Evolutionary conservation across 2,888 invertebrate genomes (phyloP), one percentile per base, ranked within the genome.

Genomic region (Aquatica leii): DNA sequence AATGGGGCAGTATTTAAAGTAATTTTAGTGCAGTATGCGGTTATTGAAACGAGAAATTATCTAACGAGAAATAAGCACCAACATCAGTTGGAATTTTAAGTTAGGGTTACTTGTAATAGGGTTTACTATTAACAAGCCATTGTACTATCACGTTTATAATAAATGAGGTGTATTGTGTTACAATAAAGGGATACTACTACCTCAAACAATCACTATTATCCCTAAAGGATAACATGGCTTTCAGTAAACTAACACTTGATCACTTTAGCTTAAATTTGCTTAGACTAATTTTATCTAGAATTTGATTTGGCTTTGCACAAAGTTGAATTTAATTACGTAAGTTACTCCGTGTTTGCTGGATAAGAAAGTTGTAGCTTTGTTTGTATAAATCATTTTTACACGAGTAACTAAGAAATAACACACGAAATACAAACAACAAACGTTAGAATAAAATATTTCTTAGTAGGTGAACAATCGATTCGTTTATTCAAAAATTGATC

Each of bases 131-230:
- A 62, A 62, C 57, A 46, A 62, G 62, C 57, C 24, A 62, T 62
- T 62, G 62, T 62, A 35, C 51, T 35, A 35, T 43, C 51, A 52
- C 57, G 56, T 62, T 57, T 57, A 62, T 62, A 52, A 62, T 62
- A 62, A 62, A 62, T 57, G 62, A 62, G 57, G 48, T 62, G 57
- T 51, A 62, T 62, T 62, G 62, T 62, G 62, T 62, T 57, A 62
- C 62, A 54, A 62, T 62, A 57, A 62, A 53, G 57, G 62, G 57
- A 62, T 57, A 62, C 48, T 50, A 48, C 51, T 62, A 62, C 62
- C 62, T 62, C 57, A 57, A 62, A 62, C 62, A 62, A 62, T 62
- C 62, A 58, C 62, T 34, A 62, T 62, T 62, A 62, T 62, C 48
- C 60, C 60, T 54, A 20, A 60, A 49, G 54, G 60, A 51, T 59